These are phyloP conservation scores for Luperina nickerlii DNA, from an alignment of 2,888 invertebrate genomes.

Conservation along the genomic window DNA sequence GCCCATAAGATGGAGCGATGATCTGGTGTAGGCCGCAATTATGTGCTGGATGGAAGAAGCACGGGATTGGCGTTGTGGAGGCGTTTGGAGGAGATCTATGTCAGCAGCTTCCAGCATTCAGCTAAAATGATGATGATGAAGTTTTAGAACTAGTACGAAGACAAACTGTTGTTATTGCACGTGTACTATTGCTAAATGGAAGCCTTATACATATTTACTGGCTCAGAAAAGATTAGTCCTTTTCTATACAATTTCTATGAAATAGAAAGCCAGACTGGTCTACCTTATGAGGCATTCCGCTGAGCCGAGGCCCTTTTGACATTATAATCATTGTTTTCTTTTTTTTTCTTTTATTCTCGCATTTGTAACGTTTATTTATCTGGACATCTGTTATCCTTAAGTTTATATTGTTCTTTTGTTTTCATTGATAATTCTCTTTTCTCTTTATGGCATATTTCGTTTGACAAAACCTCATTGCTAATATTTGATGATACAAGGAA, in stretches of 20 bases:
- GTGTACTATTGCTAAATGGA: neutral
- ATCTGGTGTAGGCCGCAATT: neutral
- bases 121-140: neutral
- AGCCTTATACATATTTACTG: neutral
- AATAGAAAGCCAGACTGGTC: neutral
- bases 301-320: neutral
- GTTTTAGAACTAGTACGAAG: neutral
- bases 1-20: too few species aligned
- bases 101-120: neutral
- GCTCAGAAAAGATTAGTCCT: neutral
- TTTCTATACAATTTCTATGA: too few species aligned
- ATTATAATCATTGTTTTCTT: neutral
- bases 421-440: neutral
- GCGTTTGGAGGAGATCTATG: neutral
- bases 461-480: neutral
- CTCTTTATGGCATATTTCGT: neutral
- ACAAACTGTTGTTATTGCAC: neutral
- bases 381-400: neutral
- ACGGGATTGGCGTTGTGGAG: neutral
- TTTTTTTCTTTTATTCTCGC: neutral
- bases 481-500: neutral
- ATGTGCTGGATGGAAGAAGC: neutral
- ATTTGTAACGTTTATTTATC: constrained; percentile 6
- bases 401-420: constrained; percentile 1
- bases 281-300: neutral